These are phyloP conservation scores for Odontophorus gujanensis DNA, from an alignment of 2,113 vertebrate genomes.

Conservation along the genomic window DNA sequence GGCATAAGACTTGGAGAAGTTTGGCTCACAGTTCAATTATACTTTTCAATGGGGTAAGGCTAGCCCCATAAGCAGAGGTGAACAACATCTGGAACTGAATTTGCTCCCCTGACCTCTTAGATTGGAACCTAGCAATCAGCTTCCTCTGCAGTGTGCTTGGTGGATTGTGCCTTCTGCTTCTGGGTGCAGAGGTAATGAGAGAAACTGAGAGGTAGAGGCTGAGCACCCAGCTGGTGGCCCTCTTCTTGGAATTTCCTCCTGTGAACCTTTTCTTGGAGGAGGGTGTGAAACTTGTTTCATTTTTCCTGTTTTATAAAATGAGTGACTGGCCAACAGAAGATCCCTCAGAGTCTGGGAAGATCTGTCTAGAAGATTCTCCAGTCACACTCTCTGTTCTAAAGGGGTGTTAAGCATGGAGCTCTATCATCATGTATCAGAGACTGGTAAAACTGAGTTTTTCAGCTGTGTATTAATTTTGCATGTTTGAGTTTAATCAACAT, in stretches of 20 bases:
- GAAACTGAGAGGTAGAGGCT: not conserved
- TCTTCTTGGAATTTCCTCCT: not conserved
- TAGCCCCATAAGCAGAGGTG: not conserved
- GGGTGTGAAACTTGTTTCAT: not conserved
- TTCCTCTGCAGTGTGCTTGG: not conserved
- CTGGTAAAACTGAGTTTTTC: not conserved
- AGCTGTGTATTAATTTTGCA: not conserved
- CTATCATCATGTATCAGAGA: not conserved
- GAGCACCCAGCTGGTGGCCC: not conserved
- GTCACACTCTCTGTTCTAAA: not conserved
- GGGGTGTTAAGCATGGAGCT: not conserved
- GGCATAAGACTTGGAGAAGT: not conserved
- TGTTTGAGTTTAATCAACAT: not conserved
- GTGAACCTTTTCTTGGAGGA: not conserved
- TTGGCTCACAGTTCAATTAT: accelerated
- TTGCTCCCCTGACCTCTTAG: not conserved
- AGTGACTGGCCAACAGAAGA: accelerated
- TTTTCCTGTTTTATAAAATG: not conserved
- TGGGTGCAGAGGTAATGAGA: not conserved
- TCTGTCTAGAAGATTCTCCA: accelerated
- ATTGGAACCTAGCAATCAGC: not conserved
- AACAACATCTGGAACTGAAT: not conserved
- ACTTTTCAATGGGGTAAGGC: not conserved
- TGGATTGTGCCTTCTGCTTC: not conserved
- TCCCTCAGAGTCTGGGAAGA: not conserved